A percentile compares a stretch with the other conserved stretches of the same genome.
phyloP scores from a whole-genome alignment of 2,797 vertebrate species.

The Labroides dimidiatus region DNA sequence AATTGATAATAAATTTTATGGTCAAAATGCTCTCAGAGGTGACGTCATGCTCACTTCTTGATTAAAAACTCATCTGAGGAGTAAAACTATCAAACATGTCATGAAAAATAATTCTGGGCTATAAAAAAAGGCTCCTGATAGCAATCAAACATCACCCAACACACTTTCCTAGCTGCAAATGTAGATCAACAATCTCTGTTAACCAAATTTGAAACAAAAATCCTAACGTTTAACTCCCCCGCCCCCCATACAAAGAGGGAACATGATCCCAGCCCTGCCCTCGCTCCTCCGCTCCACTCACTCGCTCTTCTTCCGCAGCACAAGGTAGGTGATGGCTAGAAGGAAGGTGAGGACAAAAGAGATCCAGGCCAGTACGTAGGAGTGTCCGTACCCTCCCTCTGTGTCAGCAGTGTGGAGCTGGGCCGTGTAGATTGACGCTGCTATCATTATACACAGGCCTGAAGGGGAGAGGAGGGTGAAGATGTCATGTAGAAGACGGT shows the following conservation, averaged over 20 bases:
- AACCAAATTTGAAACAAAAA: constrained; percentile 17
- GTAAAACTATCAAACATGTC: constrained; percentile 29
- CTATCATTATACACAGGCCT: constrained; percentile 94
- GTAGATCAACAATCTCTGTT: constrained; percentile 6
- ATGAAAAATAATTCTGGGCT: constrained; percentile 30
- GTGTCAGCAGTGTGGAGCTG: constrained; percentile 66
- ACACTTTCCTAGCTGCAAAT: constrained; percentile 29
- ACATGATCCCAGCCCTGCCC: constrained; percentile 22
- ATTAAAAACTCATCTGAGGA: neutral
- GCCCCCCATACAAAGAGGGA: constrained; percentile 33
- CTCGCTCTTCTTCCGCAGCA: constrained; percentile 89
- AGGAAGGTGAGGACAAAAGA: constrained; percentile 93
- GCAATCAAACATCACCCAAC: constrained; percentile 34
- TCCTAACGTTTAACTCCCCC: constrained; percentile 9
- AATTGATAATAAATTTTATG: constrained; percentile 5
- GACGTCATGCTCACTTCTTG: neutral
- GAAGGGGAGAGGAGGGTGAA: constrained; percentile 24
- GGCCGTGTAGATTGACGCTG: constrained; percentile 91
- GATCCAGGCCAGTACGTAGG: constrained; percentile 95
- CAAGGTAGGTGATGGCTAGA: constrained; percentile 89
- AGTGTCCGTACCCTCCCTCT: constrained; percentile 86
- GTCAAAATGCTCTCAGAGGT: neutral
- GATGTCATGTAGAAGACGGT: constrained; percentile 16
- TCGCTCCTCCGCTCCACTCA: constrained; percentile 45
- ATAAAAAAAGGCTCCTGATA: constrained; percentile 52